Conservation (phyloP, 2,888 invertebrate genomes). For the Protophormia terraenovae region DNA sequence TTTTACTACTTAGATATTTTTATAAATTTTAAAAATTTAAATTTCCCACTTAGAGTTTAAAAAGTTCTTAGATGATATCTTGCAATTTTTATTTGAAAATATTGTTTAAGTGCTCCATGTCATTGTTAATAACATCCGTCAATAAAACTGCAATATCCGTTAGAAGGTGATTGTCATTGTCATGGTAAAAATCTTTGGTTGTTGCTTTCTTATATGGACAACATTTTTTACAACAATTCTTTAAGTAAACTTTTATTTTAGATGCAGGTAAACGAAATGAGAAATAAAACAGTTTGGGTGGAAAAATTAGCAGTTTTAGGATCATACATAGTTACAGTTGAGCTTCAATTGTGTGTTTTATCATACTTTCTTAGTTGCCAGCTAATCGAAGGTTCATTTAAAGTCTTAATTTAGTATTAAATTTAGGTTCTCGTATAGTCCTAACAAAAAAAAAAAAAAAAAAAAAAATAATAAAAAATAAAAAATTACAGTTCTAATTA, state of each 20-base stretch:
- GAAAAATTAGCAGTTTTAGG: not conserved
- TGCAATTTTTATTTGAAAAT: constrained; percentile 22
- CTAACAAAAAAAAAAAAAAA: too few species aligned
- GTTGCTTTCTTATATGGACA: not conserved
- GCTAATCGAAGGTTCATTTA: too few species aligned
- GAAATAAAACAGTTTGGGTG: not conserved
- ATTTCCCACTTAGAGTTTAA: not conserved
- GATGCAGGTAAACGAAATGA: not conserved
- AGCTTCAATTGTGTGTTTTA: too few species aligned
- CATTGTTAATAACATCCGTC: constrained; percentile 61
- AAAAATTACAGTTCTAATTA: too few species aligned
- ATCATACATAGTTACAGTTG: too few species aligned
- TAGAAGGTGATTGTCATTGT: constrained; percentile 62
- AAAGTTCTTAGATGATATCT: not conserved
- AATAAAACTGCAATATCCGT: constrained; percentile 62
- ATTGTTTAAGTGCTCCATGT: constrained; percentile 58
- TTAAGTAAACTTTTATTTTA: constrained; percentile 32
- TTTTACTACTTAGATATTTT: not conserved
- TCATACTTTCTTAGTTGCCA: too few species aligned
- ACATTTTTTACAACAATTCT: constrained; percentile 20
- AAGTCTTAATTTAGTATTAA: too few species aligned
- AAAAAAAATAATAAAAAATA: too few species aligned
- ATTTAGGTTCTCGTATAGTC: too few species aligned
- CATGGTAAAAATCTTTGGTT: constrained; percentile 33
- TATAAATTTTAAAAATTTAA: not conserved